phyloP scores from a whole-genome alignment of 2,888 invertebrate genomes.

The Drosophila subquinaria region DNA sequence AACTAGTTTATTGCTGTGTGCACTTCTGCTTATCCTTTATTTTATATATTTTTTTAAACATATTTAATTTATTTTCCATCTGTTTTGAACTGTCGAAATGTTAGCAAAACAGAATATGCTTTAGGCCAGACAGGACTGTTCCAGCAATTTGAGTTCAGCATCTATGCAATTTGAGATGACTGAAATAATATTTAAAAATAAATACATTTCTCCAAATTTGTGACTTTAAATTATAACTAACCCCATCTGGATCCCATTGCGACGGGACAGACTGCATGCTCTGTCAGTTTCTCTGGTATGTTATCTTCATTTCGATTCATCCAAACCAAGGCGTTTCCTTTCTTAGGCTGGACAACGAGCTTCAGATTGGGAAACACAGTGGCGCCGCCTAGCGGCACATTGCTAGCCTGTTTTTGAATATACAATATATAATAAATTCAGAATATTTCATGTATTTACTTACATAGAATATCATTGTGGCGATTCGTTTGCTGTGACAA shows the following conservation, averaged over 20 bases:
- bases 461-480: slow-evolving; percentile 47
- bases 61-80: no score
- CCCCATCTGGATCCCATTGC: slow-evolving; percentile 56
- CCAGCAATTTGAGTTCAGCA: slow-evolving; percentile 5
- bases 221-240: slow-evolving; percentile 6
- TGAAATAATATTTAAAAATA: slow-evolving; percentile 11
- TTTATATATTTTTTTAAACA: no score
- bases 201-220: neutral
- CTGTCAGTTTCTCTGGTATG: slow-evolving; percentile 11
- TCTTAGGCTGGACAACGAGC: slow-evolving; percentile 28
- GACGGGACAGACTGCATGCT: slow-evolving; percentile 50
- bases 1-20: no score
- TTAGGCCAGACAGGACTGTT: slow-evolving; percentile 34
- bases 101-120: neutral
- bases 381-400: slow-evolving; percentile 53
- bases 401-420: slow-evolving; percentile 34
- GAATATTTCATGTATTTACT: no score
- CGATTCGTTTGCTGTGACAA: slow-evolving; percentile 16
- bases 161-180: slow-evolving; percentile 50
- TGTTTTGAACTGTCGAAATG: no score
- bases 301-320: slow-evolving; percentile 36
- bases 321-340: slow-evolving; percentile 49
- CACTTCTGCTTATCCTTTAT: no score
- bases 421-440: no score
- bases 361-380: slow-evolving; percentile 49